Percentiles rank a stretch among this genome's conserved stretches.
Evolutionary conservation across 2,113 vertebrate species (phyloP).

Genomic region (Actinemys pallida): DNA sequence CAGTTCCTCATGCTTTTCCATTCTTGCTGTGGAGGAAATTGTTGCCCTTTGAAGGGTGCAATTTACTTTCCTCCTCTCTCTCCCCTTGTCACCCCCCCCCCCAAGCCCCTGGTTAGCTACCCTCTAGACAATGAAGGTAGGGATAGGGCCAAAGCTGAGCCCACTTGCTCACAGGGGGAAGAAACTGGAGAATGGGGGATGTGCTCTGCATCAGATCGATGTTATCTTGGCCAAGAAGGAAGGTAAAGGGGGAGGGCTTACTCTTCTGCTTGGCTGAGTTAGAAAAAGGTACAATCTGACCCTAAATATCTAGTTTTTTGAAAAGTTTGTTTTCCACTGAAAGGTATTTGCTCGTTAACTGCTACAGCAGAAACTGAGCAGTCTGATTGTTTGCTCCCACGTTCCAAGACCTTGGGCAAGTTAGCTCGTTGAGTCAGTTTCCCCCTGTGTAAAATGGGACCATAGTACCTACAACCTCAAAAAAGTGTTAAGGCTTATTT

Average conservation of each 20-base stretch:
- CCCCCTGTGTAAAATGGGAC: background rate
- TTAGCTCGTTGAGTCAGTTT: background rate
- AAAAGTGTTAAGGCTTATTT: background rate
- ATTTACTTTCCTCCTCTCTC: background rate
- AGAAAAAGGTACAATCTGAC: background rate
- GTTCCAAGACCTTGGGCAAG: background rate
- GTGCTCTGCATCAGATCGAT: background rate
- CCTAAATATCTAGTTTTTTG: background rate
- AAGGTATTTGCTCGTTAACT: background rate
- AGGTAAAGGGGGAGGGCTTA: background rate
- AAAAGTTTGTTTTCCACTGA: background rate
- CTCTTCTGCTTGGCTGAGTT: background rate
- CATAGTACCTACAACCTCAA: background rate
- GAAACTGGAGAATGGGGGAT: background rate
- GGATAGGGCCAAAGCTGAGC: background rate
- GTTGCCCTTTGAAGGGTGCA: background rate
- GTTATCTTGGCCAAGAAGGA: background rate
- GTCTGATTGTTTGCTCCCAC: background rate
- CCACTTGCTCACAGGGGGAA: background rate
- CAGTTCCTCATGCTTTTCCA: background rate
- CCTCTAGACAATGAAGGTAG: background rate
- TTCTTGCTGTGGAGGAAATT: background rate
- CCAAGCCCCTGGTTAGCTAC: background rate
- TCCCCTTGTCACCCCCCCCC: background rate
- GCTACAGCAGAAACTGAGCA: background rate